Percentiles rank a stretch among this genome's conserved stretches.
These are phyloP conservation scores for Fistularia tabacaria DNA, from an alignment of 2,797 vertebrate genomes.

Conservation along the genomic window DNA sequence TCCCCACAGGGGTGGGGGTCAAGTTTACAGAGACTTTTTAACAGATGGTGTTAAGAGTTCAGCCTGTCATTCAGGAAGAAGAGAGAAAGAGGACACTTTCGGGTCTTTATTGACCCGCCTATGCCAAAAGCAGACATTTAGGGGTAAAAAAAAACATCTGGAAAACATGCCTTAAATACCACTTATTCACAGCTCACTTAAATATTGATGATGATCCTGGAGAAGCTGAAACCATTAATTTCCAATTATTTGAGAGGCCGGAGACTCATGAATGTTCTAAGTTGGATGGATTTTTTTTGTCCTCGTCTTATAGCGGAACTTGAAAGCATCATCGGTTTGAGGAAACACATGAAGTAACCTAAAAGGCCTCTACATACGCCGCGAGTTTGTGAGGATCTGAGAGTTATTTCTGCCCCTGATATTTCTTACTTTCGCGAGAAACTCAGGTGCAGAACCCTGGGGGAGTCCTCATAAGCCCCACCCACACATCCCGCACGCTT, in stretches of 20 bases:
- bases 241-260: conserved; percentile 51
- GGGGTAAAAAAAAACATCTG: conserved; percentile 58
- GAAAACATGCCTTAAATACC: conserved; percentile 63
- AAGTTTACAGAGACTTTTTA: conserved; percentile 69
- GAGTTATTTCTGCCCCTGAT: too few relatives aligned
- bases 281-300: background rate
- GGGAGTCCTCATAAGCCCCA: too few relatives aligned
- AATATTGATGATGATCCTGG: conserved; percentile 68
- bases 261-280: too few relatives aligned
- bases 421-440: too few relatives aligned
- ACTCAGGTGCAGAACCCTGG: too few relatives aligned
- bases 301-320: background rate
- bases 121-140: conserved; percentile 63
- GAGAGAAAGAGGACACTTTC: conserved; percentile 58
- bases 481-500: too few relatives aligned
- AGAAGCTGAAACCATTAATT: conserved; percentile 30
- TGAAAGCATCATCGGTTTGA: background rate
- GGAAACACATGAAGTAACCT: background rate
- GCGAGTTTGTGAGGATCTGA: too few relatives aligned
- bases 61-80: conserved; percentile 62
- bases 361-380: background rate
- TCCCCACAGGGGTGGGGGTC: conserved; percentile 49
- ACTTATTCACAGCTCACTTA: conserved; percentile 60
- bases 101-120: conserved; percentile 56
- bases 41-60: conserved; percentile 72